Base-by-base conservation (phyloP, 2,113 vertebrate genomes). In the Oostethus manadensis region DNA sequence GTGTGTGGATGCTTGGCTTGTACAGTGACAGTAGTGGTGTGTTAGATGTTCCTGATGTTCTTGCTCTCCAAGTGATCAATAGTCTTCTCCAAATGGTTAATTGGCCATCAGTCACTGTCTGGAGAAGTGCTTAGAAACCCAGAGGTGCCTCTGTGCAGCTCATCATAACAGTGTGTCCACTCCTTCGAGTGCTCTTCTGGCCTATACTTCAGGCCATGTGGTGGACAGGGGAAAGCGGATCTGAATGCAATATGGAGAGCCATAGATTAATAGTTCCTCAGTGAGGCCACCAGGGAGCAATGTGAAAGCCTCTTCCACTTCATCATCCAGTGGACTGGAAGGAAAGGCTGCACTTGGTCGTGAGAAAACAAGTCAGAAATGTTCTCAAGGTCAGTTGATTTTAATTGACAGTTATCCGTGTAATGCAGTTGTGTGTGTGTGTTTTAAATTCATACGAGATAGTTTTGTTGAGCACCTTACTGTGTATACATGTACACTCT, bases 81-180 rank as follows among this genome's bases (percentile, higher is more conserved):
- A 88, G 71, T 79, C 50, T 77, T 83, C 82, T 78, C 69, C 77
- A 81, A 89, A 77, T 82, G 76, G 81, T 84, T 90, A 90, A 90
- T 90, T 90, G 88, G 84, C 87, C 80, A 90, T 91, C 88, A 89
- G 81, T 90, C 88, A 89, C 68, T 77, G 86, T 84, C 84, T 69
- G 71, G 55, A 65, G 79, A 81, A 83, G 86, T 71, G 78, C 82
- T 73, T 86, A 85, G 82, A 84, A 86, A 79, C 78, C 84, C 66
- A 71, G 82, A 82, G 85, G 87, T 88, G 81, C 86, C 88, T 74
- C 64, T 79, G 81, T 79, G 83, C 76, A 71, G 82, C 84, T 86
- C 84, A 88, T 89, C 86, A 86, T 82, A 75, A 77, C 68, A 85
- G 74, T 66, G 58, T 72, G 77, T 80, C 76, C 73, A 64, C 59